These are phyloP conservation scores for Dilophus febrilis DNA, from an alignment of 2,888 invertebrate species.

Conservation along the genomic window DNA sequence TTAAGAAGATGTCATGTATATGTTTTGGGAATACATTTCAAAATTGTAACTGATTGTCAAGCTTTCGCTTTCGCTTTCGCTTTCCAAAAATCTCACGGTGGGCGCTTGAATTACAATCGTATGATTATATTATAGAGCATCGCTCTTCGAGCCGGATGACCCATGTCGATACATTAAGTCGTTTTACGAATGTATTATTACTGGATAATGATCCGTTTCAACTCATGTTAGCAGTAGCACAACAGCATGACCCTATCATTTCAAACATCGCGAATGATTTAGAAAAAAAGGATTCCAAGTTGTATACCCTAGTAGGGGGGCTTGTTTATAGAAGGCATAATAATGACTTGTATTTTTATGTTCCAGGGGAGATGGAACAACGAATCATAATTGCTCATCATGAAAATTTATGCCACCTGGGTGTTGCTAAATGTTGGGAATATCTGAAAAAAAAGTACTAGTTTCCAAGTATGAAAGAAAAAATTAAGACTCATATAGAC, in stretches of 20 bases:
- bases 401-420: constrained; percentile 15
- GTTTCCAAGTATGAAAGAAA: constrained; percentile 13
- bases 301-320: too few species aligned
- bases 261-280: too few species aligned
- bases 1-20: constrained; percentile 13
- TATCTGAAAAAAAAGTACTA: constrained; percentile 12
- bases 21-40: constrained; percentile 14
- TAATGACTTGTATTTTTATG: constrained; percentile 7
- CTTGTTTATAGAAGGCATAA: too few species aligned
- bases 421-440: constrained; percentile 13
- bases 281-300: too few species aligned
- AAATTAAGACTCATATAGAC: too few species aligned
- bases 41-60: constrained; percentile 17
- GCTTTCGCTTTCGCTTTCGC: constrained; percentile 9
- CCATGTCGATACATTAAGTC: too few species aligned
- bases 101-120: too few species aligned
- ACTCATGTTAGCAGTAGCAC: too few species aligned
- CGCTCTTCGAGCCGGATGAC: too few species aligned
- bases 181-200: too few species aligned
- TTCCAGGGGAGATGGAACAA: neutral
- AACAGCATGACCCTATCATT: too few species aligned
- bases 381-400: constrained; percentile 10
- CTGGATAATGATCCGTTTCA: too few species aligned
- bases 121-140: constrained; percentile 12
- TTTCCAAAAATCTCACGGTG: constrained; percentile 8